Evolutionary conservation across 2,113 vertebrate genomes (phyloP).

Genomic region (Otolemur garnettii): DNA sequence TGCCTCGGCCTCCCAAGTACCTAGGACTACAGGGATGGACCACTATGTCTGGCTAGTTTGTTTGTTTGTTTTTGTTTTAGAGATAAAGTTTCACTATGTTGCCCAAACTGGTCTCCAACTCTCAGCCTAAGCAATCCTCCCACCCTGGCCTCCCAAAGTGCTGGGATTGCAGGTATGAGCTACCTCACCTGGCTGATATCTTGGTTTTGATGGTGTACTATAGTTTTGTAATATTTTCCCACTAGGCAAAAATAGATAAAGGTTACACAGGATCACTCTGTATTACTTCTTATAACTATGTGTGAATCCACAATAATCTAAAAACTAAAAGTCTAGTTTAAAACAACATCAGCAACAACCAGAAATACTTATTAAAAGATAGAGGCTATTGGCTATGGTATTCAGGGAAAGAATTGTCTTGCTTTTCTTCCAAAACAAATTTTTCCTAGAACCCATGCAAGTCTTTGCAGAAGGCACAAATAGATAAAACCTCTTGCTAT

Average conservation of each 20-base stretch:
- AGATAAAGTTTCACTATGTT: no score
- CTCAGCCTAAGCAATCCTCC: no score
- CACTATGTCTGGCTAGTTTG: no score
- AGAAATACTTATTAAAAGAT: background rate
- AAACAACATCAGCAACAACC: background rate
- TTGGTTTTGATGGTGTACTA: background rate
- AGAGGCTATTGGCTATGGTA: background rate
- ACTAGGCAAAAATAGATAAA: background rate
- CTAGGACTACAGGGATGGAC: no score
- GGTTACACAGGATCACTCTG: background rate
- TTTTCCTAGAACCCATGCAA: background rate
- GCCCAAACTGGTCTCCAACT: no score
- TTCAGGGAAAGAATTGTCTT: background rate
- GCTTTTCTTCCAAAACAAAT: background rate
- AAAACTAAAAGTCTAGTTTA: background rate
- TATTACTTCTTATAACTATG: background rate
- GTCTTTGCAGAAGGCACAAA: background rate
- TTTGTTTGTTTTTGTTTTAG: no score
- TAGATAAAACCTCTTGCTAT: background rate
- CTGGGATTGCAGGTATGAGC: no score
- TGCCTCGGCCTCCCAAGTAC: no score
- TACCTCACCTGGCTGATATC: background rate
- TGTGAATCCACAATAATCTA: background rate
- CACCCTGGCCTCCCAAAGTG: no score
- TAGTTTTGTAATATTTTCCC: background rate